Conservation (phyloP, 2,113 vertebrate species). For the Tamias sibiricus region DNA sequence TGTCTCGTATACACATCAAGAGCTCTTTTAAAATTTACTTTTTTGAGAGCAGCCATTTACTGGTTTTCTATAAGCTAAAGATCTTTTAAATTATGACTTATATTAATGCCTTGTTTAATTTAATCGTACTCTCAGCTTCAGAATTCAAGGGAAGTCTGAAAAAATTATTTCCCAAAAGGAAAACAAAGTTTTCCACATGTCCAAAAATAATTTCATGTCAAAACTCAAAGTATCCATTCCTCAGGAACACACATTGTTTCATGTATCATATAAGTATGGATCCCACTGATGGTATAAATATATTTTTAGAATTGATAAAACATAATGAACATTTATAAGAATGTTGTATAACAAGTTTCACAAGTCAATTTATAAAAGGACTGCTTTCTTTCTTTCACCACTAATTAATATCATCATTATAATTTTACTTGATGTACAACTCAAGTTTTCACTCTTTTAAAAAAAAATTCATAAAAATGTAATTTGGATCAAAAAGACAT, state of each 20-base stretch:
- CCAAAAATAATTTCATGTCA: slow-evolving; percentile 56
- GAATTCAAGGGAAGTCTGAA: slow-evolving; percentile 3
- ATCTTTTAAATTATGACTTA: slow-evolving; percentile 13
- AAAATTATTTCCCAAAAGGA: slow-evolving; percentile 41
- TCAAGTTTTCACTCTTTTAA: not conserved
- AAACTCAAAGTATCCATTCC: slow-evolving; percentile 1
- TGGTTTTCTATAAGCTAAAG: slow-evolving; percentile 34
- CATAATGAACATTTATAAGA: not conserved
- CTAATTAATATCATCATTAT: not conserved
- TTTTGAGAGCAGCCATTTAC: slow-evolving; percentile 14
- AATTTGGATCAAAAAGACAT: slow-evolving; percentile 49
- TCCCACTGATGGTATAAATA: not conserved
- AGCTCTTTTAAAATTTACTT: slow-evolving; percentile 18
- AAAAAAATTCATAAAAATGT: slow-evolving; percentile 39
- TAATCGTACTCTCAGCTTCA: not conserved
- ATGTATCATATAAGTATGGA: not conserved
- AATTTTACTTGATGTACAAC: slow-evolving; percentile 44
- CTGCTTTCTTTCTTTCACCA: slow-evolving; percentile 20
- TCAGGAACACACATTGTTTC: slow-evolving; percentile 15
- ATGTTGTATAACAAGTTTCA: not conserved
- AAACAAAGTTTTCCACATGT: slow-evolving; percentile 33
- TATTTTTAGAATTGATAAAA: slow-evolving; percentile 49
- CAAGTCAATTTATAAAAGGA: slow-evolving; percentile 28
- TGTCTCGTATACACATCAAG: not conserved
- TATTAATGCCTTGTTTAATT: slow-evolving; percentile 7